phyloP scores from a whole-genome alignment of 2,797 vertebrate species.

The Poecilia velifera region DNA sequence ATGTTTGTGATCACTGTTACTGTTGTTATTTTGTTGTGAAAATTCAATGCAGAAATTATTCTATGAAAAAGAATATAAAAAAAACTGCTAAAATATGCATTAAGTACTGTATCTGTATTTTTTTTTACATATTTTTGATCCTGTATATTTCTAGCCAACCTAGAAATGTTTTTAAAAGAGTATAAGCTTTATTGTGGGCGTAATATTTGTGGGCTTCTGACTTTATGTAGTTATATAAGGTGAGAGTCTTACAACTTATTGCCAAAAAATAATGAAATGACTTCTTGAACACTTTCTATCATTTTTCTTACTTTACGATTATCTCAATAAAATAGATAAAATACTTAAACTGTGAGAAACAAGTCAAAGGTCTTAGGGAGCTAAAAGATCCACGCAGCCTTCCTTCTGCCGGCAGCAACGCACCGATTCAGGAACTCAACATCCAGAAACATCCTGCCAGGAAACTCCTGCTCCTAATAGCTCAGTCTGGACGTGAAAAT shows the following conservation, averaged over 20 bases:
- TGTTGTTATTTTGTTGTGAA: too few relatives aligned
- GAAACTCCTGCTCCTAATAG: constrained; percentile 80
- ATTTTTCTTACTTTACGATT: background rate
- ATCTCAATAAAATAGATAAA: background rate
- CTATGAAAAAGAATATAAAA: too few relatives aligned
- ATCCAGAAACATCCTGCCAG: constrained; percentile 88
- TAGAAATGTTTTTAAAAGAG: background rate
- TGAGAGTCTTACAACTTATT: background rate
- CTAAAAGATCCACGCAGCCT: constrained; percentile 40
- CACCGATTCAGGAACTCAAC: constrained; percentile 79
- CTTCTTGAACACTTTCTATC: background rate
- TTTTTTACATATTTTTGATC: background rate
- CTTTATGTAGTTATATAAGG: background rate
- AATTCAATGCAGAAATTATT: too few relatives aligned
- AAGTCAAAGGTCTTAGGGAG: constrained; percentile 27
- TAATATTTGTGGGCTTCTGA: background rate
- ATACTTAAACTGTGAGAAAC: background rate
- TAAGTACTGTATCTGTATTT: background rate
- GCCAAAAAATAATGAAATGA: background rate
- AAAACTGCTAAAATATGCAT: too few relatives aligned
- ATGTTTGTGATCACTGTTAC: too few relatives aligned
- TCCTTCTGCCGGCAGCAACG: constrained; percentile 76
- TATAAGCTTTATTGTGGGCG: background rate
- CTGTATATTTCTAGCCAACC: background rate
- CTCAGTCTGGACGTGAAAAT: constrained; percentile 64